Evolutionary conservation across 2,888 invertebrate species (phyloP), one percentile per base, ranked within the genome.

Genomic region (Tribolium freemani): DNA sequence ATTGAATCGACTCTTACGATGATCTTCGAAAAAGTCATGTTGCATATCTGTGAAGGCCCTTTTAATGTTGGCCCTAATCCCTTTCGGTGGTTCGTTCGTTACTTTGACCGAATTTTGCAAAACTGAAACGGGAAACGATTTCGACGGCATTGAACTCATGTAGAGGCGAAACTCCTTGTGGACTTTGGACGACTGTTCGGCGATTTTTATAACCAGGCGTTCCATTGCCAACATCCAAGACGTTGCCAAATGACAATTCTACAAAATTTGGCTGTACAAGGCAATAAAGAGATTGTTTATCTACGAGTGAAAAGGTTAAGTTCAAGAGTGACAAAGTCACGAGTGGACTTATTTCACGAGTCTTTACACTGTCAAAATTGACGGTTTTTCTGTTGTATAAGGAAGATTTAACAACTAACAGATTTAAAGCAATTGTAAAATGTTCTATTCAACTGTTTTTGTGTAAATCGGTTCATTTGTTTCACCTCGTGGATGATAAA

Each of bases 1-100:
- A 20, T 26, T 9, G 31, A 31, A 1, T 46, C 5, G 5, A 46
- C 13, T 48, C 86, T 86, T 86, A 94, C 94, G 88, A 84, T 96
- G 91, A 74, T 92, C 90, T 86, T 96, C 94, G 82, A 96, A 96
- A 85, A 93, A 95, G 61, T 92, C 91, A 56, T 91, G 91, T 30
- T 91, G 90, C 84, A 97, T 90, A 83, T 96, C 93, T 56, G 90
- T 88, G 74, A 96, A 91, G 0, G 96, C 95, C 79, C 96, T 90
- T 78, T 94, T 92, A 0, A 98, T 89, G 84, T 97, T 97, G 5
- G 97, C 95, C 79, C 94, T 91, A 1, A 97, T 87, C 0, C 97
- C 97, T 85, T 95, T 96, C 0, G 97, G 97, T 0, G 97, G 96
- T 84, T 98, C 97, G 84, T 96, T 97, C 0, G 97, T 97, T 66